phyloP scores from a whole-genome alignment of 1,140 invertebrate species.

The Anthonomus grandis region DNA sequence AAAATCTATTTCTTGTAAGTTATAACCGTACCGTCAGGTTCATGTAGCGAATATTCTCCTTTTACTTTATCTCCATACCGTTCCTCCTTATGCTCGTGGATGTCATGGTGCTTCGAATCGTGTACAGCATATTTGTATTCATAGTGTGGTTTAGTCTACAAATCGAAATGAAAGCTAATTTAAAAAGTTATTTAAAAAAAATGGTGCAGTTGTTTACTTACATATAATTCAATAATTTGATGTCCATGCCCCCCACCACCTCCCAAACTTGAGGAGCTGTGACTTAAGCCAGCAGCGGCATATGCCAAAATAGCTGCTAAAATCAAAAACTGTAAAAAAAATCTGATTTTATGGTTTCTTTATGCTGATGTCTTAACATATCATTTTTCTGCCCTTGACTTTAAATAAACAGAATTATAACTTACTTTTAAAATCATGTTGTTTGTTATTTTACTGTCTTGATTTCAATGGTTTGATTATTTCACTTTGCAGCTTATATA shows the following conservation, averaged over 20 bases:
- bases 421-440: neutral
- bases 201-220: neutral
- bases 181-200: neutral
- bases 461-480: constrained; percentile 1
- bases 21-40: constrained; percentile 12
- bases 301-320: constrained; percentile 1
- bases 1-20: too few species aligned
- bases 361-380: too few species aligned
- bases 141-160: constrained; percentile 8
- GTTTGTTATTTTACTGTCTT: neutral
- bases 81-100: constrained; percentile 12
- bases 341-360: constrained; percentile 1
- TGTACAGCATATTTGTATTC: constrained; percentile 17
- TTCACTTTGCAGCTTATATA: too few species aligned
- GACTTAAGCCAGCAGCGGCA: constrained; percentile 9
- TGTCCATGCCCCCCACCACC: constrained; percentile 10
- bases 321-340: constrained; percentile 15
- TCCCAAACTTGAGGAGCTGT: constrained; percentile 4
- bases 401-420: neutral
- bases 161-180: neutral
- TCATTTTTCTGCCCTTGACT: neutral
- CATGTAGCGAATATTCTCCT: constrained; percentile 13
- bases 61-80: constrained; percentile 15
- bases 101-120: constrained; percentile 12
- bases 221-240: constrained; percentile 12